Evolutionary conservation across 2,888 invertebrate species (phyloP).

Genomic region (Heliconius sara): DNA sequence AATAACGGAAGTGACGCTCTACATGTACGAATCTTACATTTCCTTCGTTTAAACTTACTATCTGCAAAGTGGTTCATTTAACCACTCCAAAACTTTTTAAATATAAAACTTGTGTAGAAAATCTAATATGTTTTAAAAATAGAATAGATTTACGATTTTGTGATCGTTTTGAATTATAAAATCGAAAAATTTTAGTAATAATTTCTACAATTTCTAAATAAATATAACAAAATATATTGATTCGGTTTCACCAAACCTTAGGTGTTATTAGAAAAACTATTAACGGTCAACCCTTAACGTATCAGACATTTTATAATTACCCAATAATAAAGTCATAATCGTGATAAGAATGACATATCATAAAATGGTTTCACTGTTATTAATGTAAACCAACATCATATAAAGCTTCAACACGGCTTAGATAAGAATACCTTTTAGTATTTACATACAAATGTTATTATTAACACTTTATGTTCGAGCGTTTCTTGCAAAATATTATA

Average conservation of each 20-base stretch:
- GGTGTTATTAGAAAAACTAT: too few relatives aligned
- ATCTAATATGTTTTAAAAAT: neutral
- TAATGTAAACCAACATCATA: neutral
- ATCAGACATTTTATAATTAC: neutral
- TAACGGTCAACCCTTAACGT: too few relatives aligned
- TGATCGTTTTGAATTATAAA: neutral
- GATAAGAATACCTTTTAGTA: neutral
- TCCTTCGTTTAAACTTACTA: neutral
- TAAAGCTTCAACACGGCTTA: neutral
- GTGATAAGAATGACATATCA: neutral
- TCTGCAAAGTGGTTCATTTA: too few relatives aligned
- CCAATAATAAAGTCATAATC: neutral
- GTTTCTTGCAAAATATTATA: conserved; percentile 12
- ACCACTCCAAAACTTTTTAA: neutral
- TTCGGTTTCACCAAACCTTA: too few relatives aligned
- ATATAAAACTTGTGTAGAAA: neutral
- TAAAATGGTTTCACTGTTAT: neutral
- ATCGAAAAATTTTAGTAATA: too few relatives aligned
- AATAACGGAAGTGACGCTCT: neutral
- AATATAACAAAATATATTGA: too few relatives aligned
- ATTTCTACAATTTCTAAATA: too few relatives aligned
- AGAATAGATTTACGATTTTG: neutral
- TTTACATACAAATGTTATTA: conserved; percentile 5
- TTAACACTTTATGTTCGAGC: neutral
- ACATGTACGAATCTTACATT: neutral